These are phyloP conservation scores for Hystrix brachyura DNA, from an alignment of 2,113 vertebrate genomes.

Conservation along the genomic window DNA sequence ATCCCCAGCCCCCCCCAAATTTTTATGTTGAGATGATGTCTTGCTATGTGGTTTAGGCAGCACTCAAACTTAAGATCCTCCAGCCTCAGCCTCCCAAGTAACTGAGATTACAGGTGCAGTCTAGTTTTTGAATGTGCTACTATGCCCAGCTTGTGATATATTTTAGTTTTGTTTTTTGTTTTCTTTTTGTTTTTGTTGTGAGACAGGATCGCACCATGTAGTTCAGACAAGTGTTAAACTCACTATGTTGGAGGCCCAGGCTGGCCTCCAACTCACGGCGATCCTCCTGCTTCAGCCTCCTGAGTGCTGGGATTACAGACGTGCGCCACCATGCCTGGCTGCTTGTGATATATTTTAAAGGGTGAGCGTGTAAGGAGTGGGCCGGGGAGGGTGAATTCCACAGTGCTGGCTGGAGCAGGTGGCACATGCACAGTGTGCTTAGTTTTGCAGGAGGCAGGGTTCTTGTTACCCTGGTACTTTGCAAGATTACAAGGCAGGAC, in stretches of 20 bases:
- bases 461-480: neutral
- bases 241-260: too few species aligned
- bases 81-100: neutral
- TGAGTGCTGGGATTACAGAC: neutral
- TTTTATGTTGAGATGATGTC: neutral
- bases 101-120: neutral
- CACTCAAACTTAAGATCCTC: neutral
- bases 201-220: too few species aligned
- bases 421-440: accelerated
- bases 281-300: neutral
- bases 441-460: accelerated
- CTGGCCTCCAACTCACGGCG: neutral
- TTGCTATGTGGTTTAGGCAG: neutral
- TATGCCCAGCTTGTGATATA: neutral
- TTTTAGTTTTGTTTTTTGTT: neutral
- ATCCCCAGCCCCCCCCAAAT: too few species aligned
- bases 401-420: accelerated
- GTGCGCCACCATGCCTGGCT: neutral
- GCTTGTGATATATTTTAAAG: neutral
- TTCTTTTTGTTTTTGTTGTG: too few species aligned
- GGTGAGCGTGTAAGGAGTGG: neutral
- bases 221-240: too few species aligned
- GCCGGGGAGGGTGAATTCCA: accelerated
- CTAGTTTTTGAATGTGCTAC: too few species aligned
- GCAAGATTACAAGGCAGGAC: neutral